These are phyloP conservation scores for Brachionus angularis DNA, from an alignment of 1,140 invertebrate genomes.

Conservation along the genomic window DNA sequence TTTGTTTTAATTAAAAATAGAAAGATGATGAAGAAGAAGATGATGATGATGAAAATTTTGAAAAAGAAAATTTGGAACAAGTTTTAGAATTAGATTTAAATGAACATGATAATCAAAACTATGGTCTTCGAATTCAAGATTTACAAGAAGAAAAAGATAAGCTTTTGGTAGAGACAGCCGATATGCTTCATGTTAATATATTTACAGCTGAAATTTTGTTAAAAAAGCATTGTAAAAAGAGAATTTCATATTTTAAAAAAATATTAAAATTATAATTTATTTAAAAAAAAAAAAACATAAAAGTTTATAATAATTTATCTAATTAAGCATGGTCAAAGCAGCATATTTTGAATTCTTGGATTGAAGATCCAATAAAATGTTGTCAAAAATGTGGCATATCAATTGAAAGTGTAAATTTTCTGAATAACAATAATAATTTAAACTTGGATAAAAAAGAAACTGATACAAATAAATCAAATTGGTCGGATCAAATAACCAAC, in stretches of 20 bases:
- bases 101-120: constrained; percentile 51
- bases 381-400: constrained; percentile 63
- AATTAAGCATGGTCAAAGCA: constrained; percentile 69
- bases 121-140: constrained; percentile 67
- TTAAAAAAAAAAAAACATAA: constrained; percentile 6
- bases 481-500: too few relatives aligned
- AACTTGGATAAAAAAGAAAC: too few relatives aligned
- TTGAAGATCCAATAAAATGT: constrained; percentile 66
- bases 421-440: too few relatives aligned
- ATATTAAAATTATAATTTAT: too few relatives aligned
- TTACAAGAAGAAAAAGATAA: constrained; percentile 72
- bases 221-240: constrained; percentile 69
- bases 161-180: constrained; percentile 69
- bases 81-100: constrained; percentile 34
- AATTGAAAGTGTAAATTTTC: neutral
- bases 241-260: too few relatives aligned
- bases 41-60: constrained; percentile 5
- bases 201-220: constrained; percentile 71
- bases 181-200: constrained; percentile 70
- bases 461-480: too few relatives aligned
- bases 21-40: constrained; percentile 53
- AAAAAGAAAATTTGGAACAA: too few relatives aligned
- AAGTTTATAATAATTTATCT: neutral
- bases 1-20: constrained; percentile 38
- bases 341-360: constrained; percentile 68